phyloP scores from a whole-genome alignment of 2,888 invertebrate genomes.

The Hypena proboscidalis region DNA sequence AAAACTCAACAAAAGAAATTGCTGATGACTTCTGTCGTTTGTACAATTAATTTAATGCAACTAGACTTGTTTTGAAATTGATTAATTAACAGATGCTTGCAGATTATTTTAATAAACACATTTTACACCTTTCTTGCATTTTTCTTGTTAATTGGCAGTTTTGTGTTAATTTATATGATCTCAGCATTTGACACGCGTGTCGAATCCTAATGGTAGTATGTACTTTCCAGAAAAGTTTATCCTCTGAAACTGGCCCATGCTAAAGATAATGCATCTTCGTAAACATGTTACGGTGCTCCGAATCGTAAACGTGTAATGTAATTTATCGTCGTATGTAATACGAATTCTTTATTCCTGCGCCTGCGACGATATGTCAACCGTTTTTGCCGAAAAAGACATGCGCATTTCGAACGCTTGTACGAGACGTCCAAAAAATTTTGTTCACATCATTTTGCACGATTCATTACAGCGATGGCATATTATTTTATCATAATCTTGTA shows the following conservation, averaged over 20 bases:
- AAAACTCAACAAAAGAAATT: slow-evolving; percentile 10
- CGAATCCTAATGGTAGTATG: neutral
- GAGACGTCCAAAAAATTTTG: slow-evolving; percentile 1
- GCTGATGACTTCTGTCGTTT: too few species aligned
- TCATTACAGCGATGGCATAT: slow-evolving; percentile 3
- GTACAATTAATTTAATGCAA: too few species aligned
- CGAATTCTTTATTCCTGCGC: slow-evolving; percentile 11
- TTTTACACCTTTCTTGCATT: too few species aligned
- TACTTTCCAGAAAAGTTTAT: neutral
- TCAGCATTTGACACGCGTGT: too few species aligned
- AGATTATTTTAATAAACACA: too few species aligned
- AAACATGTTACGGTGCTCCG: slow-evolving; percentile 2
- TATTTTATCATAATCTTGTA: slow-evolving; percentile 1
- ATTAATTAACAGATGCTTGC: too few species aligned
- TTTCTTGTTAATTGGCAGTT: too few species aligned
- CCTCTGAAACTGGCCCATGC: neutral
- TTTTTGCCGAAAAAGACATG: slow-evolving; percentile 7
- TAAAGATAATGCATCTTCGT: slow-evolving; percentile 9
- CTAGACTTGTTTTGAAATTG: too few species aligned
- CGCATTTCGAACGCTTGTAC: slow-evolving; percentile 4
- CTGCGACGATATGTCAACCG: slow-evolving; percentile 12
- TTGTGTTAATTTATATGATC: too few species aligned
- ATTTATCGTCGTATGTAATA: slow-evolving; percentile 15
- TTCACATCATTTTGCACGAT: slow-evolving; percentile 1
- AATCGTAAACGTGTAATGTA: slow-evolving; percentile 8